A percentile compares a stretch with the other conserved stretches of the same genome.
Conservation (phyloP, 2,888 invertebrate species). For the Pheosia tremula region DNA sequence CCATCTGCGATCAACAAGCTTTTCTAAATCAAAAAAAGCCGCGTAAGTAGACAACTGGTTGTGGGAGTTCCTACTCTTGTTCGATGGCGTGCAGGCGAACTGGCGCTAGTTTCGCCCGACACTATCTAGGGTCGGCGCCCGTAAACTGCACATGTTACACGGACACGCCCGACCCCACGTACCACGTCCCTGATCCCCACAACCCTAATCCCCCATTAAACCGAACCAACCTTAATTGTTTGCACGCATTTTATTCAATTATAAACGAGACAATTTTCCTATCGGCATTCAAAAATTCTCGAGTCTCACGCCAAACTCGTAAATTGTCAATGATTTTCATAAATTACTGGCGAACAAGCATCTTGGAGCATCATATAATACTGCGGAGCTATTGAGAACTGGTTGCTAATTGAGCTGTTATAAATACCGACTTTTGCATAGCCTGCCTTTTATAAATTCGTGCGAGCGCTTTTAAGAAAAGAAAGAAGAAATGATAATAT, state of each 20-base stretch:
- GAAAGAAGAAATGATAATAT: conserved; percentile 19
- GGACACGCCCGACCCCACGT: conserved; percentile 47
- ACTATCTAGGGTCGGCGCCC: conserved; percentile 47
- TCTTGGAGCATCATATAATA: conserved; percentile 51
- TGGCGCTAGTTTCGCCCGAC: conserved; percentile 26
- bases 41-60: conserved; percentile 34
- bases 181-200: conserved; percentile 16
- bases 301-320: conserved; percentile 22
- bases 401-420: conserved; percentile 63
- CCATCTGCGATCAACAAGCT: neutral
- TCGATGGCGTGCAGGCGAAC: conserved; percentile 25
- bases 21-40: conserved; percentile 6
- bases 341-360: conserved; percentile 46
- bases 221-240: conserved; percentile 19
- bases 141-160: conserved; percentile 68
- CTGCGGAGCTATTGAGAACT: conserved; percentile 32
- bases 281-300: conserved; percentile 3
- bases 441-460: conserved; percentile 41
- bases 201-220: conserved; percentile 14
- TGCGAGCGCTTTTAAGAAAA: conserved; percentile 29
- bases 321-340: conserved; percentile 62
- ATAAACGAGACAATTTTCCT: neutral
- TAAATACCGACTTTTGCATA: conserved; percentile 52
- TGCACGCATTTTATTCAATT: conserved; percentile 3
- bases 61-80: conserved; percentile 46